Evolutionary conservation across 1,140 invertebrate genomes (phyloP).

Genomic region (Aphelenchoides fujianensis): DNA sequence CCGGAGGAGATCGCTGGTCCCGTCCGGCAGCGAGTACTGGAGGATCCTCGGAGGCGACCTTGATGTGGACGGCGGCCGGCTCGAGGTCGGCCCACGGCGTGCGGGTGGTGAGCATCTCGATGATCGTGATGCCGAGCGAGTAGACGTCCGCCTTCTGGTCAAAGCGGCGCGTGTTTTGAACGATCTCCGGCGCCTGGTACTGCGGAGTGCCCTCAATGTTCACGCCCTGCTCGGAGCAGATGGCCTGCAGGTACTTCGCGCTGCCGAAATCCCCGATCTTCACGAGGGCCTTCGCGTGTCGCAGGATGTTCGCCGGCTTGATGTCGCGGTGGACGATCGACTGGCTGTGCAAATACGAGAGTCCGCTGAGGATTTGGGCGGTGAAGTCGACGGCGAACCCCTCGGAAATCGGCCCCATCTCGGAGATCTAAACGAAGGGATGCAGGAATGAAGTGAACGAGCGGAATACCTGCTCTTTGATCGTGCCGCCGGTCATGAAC

Average conservation of each 20-base stretch:
- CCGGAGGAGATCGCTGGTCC: background rate
- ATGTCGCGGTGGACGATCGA: conserved; percentile 48
- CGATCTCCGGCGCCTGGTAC: conserved; percentile 41
- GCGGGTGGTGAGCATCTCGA: conserved; percentile 44
- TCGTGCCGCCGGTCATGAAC: conserved; percentile 44
- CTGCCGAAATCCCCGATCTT: conserved; percentile 48
- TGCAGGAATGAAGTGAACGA: background rate
- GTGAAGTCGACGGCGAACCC: conserved; percentile 35
- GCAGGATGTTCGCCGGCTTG: conserved; percentile 45
- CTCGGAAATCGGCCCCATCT: conserved; percentile 45
- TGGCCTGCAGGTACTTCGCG: conserved; percentile 46
- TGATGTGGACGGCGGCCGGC: conserved; percentile 35
- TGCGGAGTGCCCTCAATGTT: conserved; percentile 45
- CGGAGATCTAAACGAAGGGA: conserved; percentile 34
- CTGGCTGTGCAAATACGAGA: conserved; percentile 36
- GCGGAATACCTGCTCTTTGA: conserved; percentile 43
- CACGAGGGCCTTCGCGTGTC: conserved; percentile 39
- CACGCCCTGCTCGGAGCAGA: conserved; percentile 46
- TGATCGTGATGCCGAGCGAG: conserved; percentile 10
- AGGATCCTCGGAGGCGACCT: conserved; percentile 42
- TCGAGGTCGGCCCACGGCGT: conserved; percentile 42
- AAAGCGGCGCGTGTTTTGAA: conserved; percentile 32
- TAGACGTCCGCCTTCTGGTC: conserved; percentile 42
- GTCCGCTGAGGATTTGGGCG: conserved; percentile 35
- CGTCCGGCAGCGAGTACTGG: conserved; percentile 14